Conservation (phyloP, 2,888 invertebrate species). For the Unio pictorum region DNA sequence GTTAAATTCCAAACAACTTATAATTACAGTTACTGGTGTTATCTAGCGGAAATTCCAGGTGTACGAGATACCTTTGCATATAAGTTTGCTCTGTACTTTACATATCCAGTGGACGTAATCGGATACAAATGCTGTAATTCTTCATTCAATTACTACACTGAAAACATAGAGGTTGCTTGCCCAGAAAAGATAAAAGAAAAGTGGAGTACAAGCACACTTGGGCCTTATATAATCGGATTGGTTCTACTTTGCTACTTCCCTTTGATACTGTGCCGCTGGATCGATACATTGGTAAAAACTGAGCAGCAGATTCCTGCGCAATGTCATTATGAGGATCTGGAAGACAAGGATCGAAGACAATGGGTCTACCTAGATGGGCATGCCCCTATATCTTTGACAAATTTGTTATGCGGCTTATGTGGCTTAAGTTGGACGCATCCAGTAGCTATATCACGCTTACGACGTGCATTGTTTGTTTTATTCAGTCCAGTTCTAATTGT, state of each 20-base stretch:
- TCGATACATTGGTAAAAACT: not conserved
- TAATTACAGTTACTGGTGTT: slow-evolving; percentile 16
- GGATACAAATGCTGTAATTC: slow-evolving; percentile 20
- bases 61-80: slow-evolving; percentile 14
- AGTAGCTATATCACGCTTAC: slow-evolving; percentile 11
- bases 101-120: slow-evolving; percentile 15
- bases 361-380: too few species aligned
- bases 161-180: too few species aligned
- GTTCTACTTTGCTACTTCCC: slow-evolving; percentile 22
- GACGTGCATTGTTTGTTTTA: slow-evolving; percentile 13
- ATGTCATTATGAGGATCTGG: not conserved
- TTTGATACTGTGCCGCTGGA: slow-evolving; percentile 8
- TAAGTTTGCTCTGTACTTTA: slow-evolving; percentile 17
- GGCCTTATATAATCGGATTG: slow-evolving; percentile 19
- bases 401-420: too few species aligned
- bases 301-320: not conserved
- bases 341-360: not conserved
- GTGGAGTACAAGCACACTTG: slow-evolving; percentile 3
- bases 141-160: too few species aligned
- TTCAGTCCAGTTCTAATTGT: slow-evolving; percentile 13
- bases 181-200: too few species aligned
- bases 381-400: too few species aligned
- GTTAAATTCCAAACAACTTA: not conserved
- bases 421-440: slow-evolving; percentile 6
- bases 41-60: slow-evolving; percentile 15